phyloP scores from a whole-genome alignment of 2,797 vertebrate species.

The Acanthurus leucopareius region DNA sequence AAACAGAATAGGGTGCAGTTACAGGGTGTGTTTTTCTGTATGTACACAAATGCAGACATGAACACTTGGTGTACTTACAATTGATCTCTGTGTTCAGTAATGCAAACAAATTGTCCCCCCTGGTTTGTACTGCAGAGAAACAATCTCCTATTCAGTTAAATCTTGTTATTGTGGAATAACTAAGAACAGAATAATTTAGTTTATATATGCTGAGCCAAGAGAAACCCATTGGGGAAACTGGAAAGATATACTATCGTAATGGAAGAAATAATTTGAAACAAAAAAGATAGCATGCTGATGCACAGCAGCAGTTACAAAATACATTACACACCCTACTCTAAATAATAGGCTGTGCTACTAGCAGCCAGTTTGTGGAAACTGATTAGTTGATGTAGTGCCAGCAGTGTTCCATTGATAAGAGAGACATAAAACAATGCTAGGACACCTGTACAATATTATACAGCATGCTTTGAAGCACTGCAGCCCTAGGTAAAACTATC shows the following conservation, averaged over 20 bases:
- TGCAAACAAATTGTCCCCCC: conserved; percentile 15
- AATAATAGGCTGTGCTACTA: conserved; percentile 9
- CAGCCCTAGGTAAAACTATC: conserved; percentile 2
- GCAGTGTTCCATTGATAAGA: background rate
- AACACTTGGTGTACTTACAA: conserved; percentile 5
- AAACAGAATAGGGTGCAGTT: conserved; percentile 24
- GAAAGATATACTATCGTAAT: conserved; percentile 5
- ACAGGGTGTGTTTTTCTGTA: conserved; percentile 17
- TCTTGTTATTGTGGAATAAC: conserved; percentile 14
- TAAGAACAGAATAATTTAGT: background rate
- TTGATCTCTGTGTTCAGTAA: conserved; percentile 11
- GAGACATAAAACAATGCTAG: background rate
- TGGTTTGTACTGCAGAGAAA: conserved; percentile 15
- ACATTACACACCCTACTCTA: background rate
- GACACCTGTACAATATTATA: conserved; percentile 2
- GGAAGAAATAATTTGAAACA: conserved; percentile 17
- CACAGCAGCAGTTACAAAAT: conserved; percentile 23
- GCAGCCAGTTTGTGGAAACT: background rate
- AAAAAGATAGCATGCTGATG: conserved; percentile 3
- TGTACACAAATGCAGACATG: background rate
- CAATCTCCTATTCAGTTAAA: conserved; percentile 7
- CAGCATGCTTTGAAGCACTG: background rate
- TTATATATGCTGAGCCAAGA: conserved; percentile 3
- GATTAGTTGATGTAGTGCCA: conserved; percentile 14
- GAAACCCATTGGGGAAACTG: background rate